Conservation (phyloP, 2,797 vertebrate species). For the Molothrus aeneus region DNA sequence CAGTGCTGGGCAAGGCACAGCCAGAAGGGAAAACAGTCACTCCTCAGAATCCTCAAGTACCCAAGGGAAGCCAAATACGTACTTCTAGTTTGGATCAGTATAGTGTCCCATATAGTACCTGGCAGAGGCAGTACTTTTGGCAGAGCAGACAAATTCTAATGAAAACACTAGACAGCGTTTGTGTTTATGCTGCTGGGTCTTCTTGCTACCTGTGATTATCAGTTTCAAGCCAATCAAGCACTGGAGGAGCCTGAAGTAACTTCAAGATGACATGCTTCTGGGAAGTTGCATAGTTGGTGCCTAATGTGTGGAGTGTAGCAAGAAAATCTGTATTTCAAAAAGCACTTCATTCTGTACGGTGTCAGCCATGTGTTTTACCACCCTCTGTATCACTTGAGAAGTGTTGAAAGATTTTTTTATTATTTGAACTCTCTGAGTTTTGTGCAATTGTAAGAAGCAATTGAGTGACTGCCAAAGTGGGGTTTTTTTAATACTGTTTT, state of each 20-base stretch:
- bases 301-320: background rate
- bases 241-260: background rate
- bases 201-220: background rate
- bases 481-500: background rate
- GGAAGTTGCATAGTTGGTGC: background rate
- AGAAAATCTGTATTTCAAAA: background rate
- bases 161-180: background rate
- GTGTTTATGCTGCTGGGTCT: background rate
- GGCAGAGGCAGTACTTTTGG: background rate
- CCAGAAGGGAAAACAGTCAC: background rate
- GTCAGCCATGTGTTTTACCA: background rate
- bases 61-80: rapidly evolving
- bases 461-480: background rate
- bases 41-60: background rate
- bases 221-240: background rate
- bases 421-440: background rate
- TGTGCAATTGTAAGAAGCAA: background rate
- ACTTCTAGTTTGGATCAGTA: background rate
- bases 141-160: background rate
- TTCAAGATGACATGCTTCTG: background rate
- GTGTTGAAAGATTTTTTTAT: background rate
- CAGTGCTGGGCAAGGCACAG: background rate
- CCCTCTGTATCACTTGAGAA: background rate
- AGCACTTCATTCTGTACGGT: background rate
- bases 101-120: background rate